Conservation (phyloP, 2,797 vertebrate genomes). For the Halcyon chelicuti region DNA sequence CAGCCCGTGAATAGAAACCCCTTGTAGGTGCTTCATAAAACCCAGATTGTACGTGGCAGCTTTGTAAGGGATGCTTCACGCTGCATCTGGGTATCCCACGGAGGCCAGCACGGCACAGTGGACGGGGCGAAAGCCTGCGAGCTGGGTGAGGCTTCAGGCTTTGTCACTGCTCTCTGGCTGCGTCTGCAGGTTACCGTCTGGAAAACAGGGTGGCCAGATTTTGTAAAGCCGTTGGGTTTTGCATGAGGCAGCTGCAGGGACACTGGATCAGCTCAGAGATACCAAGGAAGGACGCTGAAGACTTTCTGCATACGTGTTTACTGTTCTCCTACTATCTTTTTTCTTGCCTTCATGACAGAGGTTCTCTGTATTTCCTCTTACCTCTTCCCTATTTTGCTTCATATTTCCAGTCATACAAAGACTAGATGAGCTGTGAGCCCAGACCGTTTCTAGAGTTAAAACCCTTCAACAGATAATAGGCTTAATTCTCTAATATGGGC, state of each 20-base stretch:
- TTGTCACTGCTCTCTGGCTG: not conserved
- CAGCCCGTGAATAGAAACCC: not conserved
- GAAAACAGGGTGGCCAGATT: not conserved
- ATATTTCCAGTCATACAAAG: not conserved
- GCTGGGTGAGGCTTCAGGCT: not conserved
- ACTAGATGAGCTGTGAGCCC: constrained; percentile 5
- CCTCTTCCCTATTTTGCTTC: not conserved
- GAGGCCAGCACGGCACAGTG: not conserved
- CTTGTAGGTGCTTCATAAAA: not conserved
- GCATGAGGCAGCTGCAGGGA: not conserved
- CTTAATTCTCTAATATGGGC: constrained; percentile 43
- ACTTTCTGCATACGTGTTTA: not conserved
- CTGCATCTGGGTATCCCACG: not conserved
- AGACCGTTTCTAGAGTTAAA: constrained; percentile 8
- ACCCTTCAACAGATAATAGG: constrained; percentile 40
- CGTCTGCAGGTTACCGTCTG: not conserved
- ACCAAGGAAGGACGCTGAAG: not conserved
- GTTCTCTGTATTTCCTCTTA: not conserved
- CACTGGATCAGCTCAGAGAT: not conserved
- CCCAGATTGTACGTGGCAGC: rapidly evolving
- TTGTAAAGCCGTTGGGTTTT: not conserved
- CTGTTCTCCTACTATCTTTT: not conserved
- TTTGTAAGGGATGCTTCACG: not conserved
- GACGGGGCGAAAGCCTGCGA: not conserved
- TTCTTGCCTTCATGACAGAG: not conserved